phyloP scores from a whole-genome alignment of 2,797 vertebrate genomes.

The Urophycis tenuis region DNA sequence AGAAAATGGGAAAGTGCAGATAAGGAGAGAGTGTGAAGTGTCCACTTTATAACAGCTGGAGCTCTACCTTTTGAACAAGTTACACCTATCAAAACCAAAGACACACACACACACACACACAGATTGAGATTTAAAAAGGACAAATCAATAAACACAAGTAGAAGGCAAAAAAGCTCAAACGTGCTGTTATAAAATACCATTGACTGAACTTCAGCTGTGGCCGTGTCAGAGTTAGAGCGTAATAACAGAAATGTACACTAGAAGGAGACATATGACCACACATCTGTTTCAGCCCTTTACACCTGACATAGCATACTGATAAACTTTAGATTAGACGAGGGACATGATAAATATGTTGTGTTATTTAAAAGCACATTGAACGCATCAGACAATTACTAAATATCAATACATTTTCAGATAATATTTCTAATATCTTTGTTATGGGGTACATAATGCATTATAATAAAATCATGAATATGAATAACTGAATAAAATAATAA shows the following conservation, averaged over 20 bases:
- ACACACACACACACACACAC: no score
- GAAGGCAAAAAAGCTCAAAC: not conserved
- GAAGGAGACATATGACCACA: not conserved
- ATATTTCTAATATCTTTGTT: not conserved
- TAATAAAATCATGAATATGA: no score
- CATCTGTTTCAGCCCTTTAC: not conserved
- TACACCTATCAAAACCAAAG: no score
- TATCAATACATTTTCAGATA: not conserved
- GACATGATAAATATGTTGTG: not conserved
- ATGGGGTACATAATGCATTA: not conserved
- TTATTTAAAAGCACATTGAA: not conserved
- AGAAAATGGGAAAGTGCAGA: no score
- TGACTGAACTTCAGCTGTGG: not conserved
- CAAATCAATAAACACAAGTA: not conserved
- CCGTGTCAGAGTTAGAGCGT: not conserved
- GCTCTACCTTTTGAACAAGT: no score
- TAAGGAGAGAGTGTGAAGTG: no score
- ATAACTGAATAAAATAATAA: no score
- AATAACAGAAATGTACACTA: conserved; percentile 3
- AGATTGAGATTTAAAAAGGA: not conserved
- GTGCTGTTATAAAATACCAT: not conserved
- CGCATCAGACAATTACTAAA: not conserved
- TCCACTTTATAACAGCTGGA: no score
- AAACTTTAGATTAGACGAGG: not conserved
- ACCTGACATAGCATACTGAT: not conserved